Conservation (phyloP, 23 tunicate genomes). For the Corella eumyota region DNA sequence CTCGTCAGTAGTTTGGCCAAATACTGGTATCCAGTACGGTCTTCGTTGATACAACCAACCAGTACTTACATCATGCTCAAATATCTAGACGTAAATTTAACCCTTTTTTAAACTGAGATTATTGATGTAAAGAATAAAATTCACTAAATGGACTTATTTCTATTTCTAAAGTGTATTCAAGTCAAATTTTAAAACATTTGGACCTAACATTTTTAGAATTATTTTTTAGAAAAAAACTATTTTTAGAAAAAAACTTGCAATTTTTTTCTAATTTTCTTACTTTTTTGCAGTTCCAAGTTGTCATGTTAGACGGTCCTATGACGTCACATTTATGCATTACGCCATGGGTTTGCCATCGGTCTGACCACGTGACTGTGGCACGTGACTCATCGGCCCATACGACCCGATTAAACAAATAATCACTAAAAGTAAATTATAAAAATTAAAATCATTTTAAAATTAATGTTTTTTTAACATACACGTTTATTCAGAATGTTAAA, state of each 20-base stretch:
- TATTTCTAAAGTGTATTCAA: no score
- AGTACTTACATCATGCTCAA: slow-evolving; percentile 14
- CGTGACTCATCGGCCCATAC: slow-evolving; percentile 36
- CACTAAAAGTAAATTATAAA: slow-evolving; percentile 9
- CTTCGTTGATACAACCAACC: slow-evolving; percentile 75
- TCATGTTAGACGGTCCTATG: background rate
- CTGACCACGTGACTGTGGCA: slow-evolving; percentile 31
- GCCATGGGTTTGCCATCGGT: slow-evolving; percentile 30
- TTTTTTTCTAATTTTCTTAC: background rate
- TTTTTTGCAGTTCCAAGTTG: slow-evolving; percentile 1
- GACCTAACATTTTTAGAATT: no score
- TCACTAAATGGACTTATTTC: no score
- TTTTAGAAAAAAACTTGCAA: no score
- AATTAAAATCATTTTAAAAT: background rate
- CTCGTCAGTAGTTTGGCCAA: slow-evolving; percentile 31
- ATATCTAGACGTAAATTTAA: slow-evolving; percentile 3
- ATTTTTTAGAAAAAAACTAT: no score
- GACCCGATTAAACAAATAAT: slow-evolving; percentile 58
- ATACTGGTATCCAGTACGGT: slow-evolving; percentile 81
- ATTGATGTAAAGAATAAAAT: no score
- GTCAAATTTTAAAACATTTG: no score
- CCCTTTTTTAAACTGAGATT: no score
- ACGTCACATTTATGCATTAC: slow-evolving; percentile 17
- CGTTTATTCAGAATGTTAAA: no score
- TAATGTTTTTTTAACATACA: background rate